A percentile compares a stretch with the other conserved stretches of the same genome.
phyloP scores from a whole-genome alignment of 2,113 vertebrate genomes.

The Percopsis transmontana region DNA sequence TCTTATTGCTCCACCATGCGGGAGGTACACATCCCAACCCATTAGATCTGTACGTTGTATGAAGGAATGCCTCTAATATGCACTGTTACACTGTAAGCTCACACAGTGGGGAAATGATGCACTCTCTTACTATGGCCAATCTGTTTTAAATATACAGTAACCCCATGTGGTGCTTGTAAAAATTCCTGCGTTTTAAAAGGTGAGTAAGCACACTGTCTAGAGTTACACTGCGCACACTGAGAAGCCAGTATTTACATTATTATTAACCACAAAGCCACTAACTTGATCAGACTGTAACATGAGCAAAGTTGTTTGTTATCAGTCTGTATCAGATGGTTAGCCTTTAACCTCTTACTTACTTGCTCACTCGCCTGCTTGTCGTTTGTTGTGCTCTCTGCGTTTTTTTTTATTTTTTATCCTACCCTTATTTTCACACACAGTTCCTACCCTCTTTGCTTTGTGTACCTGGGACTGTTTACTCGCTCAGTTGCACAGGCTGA shows the following conservation, averaged over 20 bases:
- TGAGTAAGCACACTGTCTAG: not conserved
- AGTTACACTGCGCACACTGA: not conserved
- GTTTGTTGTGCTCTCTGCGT: not conserved
- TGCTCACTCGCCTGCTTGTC: not conserved
- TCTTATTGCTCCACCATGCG: conserved; percentile 6
- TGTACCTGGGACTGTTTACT: conserved; percentile 66
- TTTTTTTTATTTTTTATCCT: conserved; percentile 12
- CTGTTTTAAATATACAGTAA: conserved; percentile 28
- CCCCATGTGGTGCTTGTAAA: conserved; percentile 39
- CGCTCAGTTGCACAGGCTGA: conserved; percentile 43
- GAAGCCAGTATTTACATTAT: conserved; percentile 9
- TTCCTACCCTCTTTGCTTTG: conserved; percentile 8
- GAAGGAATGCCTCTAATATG: conserved; percentile 32
- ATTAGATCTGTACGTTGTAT: conserved; percentile 37
- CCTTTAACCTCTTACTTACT: conserved; percentile 11
- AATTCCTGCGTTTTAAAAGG: conserved; percentile 30
- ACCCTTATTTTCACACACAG: not conserved
- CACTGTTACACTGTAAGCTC: conserved; percentile 10
- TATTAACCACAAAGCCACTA: conserved; percentile 13
- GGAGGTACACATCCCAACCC: conserved; percentile 27
- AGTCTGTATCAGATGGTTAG: conserved; percentile 10
- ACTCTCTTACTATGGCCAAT: not conserved
- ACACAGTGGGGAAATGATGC: not conserved
- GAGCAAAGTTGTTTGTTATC: not conserved
- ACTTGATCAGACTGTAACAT: conserved; percentile 11